A percentile compares a stretch with the other conserved stretches of the same genome.
Conservation (phyloP, 1,140 invertebrate genomes). For the Nymphalis io region DNA sequence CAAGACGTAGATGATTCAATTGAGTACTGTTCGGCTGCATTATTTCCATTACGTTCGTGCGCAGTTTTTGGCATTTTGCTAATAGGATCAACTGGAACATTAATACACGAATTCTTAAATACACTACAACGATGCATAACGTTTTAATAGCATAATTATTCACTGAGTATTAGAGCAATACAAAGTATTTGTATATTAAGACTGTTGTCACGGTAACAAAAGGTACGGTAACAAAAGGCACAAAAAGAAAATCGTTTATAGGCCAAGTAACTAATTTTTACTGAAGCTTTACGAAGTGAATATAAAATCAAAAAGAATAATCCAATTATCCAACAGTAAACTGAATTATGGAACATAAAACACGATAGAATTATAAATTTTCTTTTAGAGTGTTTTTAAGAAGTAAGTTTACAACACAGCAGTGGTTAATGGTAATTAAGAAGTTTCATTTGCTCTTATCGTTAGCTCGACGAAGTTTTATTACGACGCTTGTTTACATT, state of each 20-base stretch:
- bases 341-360: too few species aligned
- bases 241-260: not conserved
- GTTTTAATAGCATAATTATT: constrained; percentile 26
- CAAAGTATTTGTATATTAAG: constrained; percentile 14
- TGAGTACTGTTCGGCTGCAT: constrained; percentile 58
- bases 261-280: not conserved
- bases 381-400: too few species aligned
- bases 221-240: too few species aligned
- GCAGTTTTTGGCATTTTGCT: constrained; percentile 84
- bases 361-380: too few species aligned
- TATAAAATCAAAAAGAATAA: too few species aligned
- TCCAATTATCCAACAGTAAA: too few species aligned
- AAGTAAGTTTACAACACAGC: too few species aligned
- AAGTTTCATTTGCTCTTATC: too few species aligned
- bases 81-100: constrained; percentile 84
- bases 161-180: constrained; percentile 1
- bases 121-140: constrained; percentile 79
- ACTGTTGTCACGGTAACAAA: constrained; percentile 12
- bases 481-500: too few species aligned
- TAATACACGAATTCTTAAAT: constrained; percentile 84
- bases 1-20: constrained; percentile 59
- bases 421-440: too few species aligned
- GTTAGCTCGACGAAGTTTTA: too few species aligned
- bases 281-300: too few species aligned
- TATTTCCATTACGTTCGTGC: constrained; percentile 82